Evolutionary conservation across 1,140 invertebrate species (phyloP).

Genomic region (Drosophila malerkotliana): DNA sequence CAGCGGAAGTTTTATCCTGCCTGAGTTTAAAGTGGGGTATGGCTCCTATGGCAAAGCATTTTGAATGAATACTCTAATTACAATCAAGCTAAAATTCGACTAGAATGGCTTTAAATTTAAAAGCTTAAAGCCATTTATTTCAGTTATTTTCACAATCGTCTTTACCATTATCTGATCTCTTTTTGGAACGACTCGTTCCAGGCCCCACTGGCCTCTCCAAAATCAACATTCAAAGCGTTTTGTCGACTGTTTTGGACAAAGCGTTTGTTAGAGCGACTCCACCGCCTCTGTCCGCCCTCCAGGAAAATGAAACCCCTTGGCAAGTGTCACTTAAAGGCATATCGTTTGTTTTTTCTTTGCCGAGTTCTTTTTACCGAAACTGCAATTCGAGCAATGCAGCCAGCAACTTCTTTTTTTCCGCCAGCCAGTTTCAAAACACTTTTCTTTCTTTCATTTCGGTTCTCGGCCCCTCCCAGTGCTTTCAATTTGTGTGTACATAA

Average conservation of each 20-base stretch:
- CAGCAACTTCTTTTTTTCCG: conserved; percentile 32
- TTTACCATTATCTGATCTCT: background rate
- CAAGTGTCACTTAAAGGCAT: conserved; percentile 70
- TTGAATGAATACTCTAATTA: background rate
- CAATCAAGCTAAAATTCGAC: background rate
- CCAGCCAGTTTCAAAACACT: conserved; percentile 32
- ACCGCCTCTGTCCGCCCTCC: conserved; percentile 1
- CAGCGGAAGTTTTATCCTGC: conserved; percentile 14
- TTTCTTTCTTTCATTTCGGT: conserved; percentile 29
- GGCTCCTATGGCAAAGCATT: background rate
- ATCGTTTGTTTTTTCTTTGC: conserved; percentile 46
- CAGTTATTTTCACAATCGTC: background rate
- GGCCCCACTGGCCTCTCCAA: background rate
- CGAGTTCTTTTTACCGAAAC: conserved; percentile 38
- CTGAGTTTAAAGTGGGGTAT: conserved; percentile 3
- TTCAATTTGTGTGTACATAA: conserved; percentile 82
- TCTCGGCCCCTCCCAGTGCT: conserved; percentile 38
- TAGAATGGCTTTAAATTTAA: background rate
- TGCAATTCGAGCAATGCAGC: conserved; percentile 66
- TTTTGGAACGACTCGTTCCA: background rate
- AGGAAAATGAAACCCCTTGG: conserved; percentile 20
- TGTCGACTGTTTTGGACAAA: conserved; percentile 5
- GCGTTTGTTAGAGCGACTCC: conserved; percentile 23
- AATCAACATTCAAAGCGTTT: conserved; percentile 31
- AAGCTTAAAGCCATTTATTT: background rate